Evolutionary conservation across 1,140 invertebrate genomes (phyloP).

Genomic region (Propsilocerus akamusi): DNA sequence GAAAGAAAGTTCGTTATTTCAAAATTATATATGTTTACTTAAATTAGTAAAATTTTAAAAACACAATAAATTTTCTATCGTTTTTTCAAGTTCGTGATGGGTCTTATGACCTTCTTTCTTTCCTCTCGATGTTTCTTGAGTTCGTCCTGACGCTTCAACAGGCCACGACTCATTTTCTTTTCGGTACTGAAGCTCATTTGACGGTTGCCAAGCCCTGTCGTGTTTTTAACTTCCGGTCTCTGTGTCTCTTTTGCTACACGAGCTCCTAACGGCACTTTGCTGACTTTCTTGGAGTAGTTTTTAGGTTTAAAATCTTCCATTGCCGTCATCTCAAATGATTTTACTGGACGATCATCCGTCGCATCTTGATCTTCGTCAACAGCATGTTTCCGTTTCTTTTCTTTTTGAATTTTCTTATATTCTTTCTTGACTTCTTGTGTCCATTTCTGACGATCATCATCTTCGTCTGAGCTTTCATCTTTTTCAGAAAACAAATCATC

Average conservation of each 20-base stretch:
- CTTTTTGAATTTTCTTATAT: conserved; percentile 29
- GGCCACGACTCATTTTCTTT: conserved; percentile 25
- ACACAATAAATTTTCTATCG: background rate
- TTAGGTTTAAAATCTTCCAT: conserved; percentile 39
- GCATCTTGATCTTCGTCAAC: conserved; percentile 25
- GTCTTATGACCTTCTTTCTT: conserved; percentile 46
- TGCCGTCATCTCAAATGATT: conserved; percentile 18
- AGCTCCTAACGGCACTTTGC: conserved; percentile 45
- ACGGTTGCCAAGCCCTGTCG: conserved; percentile 40
- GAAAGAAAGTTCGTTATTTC: too few relatives aligned
- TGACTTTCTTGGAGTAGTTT: conserved; percentile 21
- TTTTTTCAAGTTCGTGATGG: conserved; percentile 27
- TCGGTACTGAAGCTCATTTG: conserved; percentile 60
- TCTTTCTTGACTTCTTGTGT: conserved; percentile 66
- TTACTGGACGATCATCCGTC: conserved; percentile 11
- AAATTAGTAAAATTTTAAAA: too few relatives aligned
- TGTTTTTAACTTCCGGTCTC: conserved; percentile 32
- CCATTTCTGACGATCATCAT: conserved; percentile 57
- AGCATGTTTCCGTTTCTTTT: conserved; percentile 24
- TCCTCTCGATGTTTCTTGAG: conserved; percentile 48
- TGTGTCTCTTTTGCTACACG: conserved; percentile 37
- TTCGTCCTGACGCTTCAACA: conserved; percentile 28
- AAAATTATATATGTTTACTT: too few relatives aligned
- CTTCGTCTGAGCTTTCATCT: conserved; percentile 52
- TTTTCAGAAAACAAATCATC: conserved; percentile 18